phyloP scores from a whole-genome alignment of 2,797 vertebrate species.

The Syndactyla subalaris region DNA sequence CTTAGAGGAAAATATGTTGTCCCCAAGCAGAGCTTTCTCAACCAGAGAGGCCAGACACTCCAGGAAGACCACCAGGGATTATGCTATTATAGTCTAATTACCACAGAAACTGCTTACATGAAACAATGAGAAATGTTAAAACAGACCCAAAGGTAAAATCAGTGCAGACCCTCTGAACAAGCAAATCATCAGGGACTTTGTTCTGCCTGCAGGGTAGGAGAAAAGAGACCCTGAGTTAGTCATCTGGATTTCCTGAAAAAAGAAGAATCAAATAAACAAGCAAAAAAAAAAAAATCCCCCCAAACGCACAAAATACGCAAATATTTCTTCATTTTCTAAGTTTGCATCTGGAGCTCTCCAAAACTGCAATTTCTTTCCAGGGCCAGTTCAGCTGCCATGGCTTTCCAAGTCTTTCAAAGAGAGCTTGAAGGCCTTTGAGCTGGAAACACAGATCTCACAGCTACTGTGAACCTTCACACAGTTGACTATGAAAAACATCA shows the following conservation, averaged over 20 bases:
- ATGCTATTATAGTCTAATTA: conserved; percentile 46
- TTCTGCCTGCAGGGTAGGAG: conserved; percentile 34
- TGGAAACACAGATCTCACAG: background rate
- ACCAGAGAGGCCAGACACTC: background rate
- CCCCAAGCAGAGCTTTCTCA: conserved; percentile 36
- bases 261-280: background rate
- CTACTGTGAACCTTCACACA: background rate
- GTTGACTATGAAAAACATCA: background rate
- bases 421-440: background rate
- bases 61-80: conserved; percentile 31
- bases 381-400: background rate
- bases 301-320: background rate
- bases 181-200: conserved; percentile 13
- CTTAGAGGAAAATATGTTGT: background rate
- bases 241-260: conserved; percentile 25
- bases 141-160: conserved; percentile 55
- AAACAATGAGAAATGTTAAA: conserved; percentile 17
- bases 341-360: conserved; percentile 1
- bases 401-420: background rate
- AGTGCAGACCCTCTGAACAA: conserved; percentile 33
- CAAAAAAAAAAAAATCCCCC: background rate
- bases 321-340: background rate
- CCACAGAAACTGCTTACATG: conserved; percentile 21
- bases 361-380: background rate
- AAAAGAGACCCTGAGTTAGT: conserved; percentile 18